Base-by-base conservation (phyloP, 2,888 invertebrate species). In the Eucera pruinosa region DNA sequence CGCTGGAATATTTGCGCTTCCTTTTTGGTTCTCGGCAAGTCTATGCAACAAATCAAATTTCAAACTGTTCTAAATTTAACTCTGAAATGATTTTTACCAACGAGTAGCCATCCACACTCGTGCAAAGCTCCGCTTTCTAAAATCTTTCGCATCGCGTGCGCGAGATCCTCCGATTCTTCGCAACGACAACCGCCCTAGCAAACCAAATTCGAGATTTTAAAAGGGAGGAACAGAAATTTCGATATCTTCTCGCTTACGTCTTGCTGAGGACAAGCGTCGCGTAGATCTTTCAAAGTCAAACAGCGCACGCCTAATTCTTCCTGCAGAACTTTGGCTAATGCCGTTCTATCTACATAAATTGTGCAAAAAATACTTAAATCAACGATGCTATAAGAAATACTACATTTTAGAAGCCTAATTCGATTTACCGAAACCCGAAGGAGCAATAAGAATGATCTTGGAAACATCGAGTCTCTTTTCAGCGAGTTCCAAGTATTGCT, bases 371-470 rank as follows among this genome's bases (percentile, higher is more conserved):
- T 50, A 7, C 20, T 55, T 39, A 1, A 27, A 18, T 25, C 18
- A n/a, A n/a, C 11, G 11, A 11, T 23, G 41, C 15, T n/a, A n/a
- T n/a, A n/a, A n/a, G n/a, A n/a, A n/a, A n/a, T n/a, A n/a, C n/a
- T n/a, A 11, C n/a, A 4, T 13, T 33, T 2, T 5, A 7, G 7
- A 62, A 15, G 9, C n/a, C 20, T 45, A 1, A n/a, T 36, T 65
- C 58, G 4, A 18, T 39, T 15, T 74, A 90, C 92, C 90, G n/a
- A 91, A 89, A 48, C 80, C 82, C 0, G 94, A 94, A 0, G 94
- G 92, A 3, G 94, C 91, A 11, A 95, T 74, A 4, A 95, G 90
- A 27, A 96, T 92, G 20, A 94, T 93, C 80, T 94, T 93, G 0
- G 94, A 89, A 6, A 93, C 93, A 81, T 94, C 93, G 20, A 93